A percentile compares a stretch with the other conserved stretches of the same genome.
Conservation (phyloP, 2,797 vertebrate species). For the Spondyliosoma cantharus region DNA sequence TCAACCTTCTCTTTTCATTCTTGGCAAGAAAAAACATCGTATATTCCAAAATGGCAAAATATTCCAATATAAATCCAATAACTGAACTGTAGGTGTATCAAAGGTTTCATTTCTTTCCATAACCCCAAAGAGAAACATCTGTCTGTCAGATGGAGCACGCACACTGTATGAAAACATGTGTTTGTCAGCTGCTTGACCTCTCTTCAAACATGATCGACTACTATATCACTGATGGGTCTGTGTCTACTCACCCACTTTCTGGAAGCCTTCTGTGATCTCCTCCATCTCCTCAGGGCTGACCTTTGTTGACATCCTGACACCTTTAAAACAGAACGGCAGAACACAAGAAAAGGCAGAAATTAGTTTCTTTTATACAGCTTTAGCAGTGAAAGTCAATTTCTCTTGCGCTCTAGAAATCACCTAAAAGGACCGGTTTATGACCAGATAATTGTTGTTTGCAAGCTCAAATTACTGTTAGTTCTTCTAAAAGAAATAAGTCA, state of each 20-base stretch:
- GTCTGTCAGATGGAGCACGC: constrained; percentile 15
- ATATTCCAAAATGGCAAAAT: neutral
- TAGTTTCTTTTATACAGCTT: neutral
- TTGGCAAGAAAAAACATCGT: neutral
- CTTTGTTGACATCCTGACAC: constrained; percentile 85
- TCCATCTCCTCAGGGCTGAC: constrained; percentile 92
- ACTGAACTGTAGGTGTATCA: neutral
- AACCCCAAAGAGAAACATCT: constrained; percentile 6
- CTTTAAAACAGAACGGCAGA: constrained; percentile 21
- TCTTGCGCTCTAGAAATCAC: neutral
- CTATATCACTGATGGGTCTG: neutral
- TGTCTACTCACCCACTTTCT: constrained; percentile 90
- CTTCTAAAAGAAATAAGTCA: neutral
- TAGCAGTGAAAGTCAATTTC: neutral
- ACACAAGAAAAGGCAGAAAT: neutral
- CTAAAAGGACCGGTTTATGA: too few relatives aligned
- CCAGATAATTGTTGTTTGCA: too few relatives aligned
- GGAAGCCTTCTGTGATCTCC: constrained; percentile 92
- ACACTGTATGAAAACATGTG: neutral
- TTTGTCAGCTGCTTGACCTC: constrained; percentile 5
- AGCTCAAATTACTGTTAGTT: neutral
- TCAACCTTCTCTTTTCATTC: neutral
- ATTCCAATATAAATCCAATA: neutral
- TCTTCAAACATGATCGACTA: neutral
- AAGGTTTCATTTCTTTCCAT: neutral